phyloP scores from a whole-genome alignment of 92 coral and sea anemone genomes.

The Siderastrea radians region DNA sequence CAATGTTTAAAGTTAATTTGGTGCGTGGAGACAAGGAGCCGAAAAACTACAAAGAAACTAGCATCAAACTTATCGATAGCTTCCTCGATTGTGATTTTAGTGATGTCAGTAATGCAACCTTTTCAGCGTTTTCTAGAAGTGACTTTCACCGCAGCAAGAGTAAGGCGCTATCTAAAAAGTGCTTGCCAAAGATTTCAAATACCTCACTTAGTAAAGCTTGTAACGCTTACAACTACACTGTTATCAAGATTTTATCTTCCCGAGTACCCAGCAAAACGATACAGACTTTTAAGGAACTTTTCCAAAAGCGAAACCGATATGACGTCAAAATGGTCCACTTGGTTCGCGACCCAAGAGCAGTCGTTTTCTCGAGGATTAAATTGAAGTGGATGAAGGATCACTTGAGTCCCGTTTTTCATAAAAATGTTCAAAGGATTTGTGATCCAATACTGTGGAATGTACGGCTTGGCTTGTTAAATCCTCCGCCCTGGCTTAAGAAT shows the following conservation, averaged over 20 bases:
- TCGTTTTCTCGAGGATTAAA: constrained; percentile 41
- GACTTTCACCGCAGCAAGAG: background rate
- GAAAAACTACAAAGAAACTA: background rate
- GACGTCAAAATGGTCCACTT: constrained; percentile 42
- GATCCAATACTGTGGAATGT: constrained; percentile 3
- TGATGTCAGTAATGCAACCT: background rate
- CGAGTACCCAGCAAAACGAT: constrained; percentile 38
- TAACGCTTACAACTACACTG: constrained; percentile 25
- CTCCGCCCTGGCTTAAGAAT: constrained; percentile 48
- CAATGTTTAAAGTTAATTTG: background rate
- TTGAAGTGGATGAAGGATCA: constrained; percentile 31
- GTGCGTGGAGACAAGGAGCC: background rate
- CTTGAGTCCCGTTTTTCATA: background rate
- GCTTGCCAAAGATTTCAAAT: background rate
- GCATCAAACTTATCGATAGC: constrained; percentile 9
- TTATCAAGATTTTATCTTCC: constrained; percentile 45
- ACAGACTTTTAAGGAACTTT: constrained; percentile 16
- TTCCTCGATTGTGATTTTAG: constrained; percentile 46
- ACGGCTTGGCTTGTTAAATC: constrained; percentile 23
- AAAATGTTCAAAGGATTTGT: background rate
- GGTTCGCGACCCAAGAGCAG: constrained; percentile 73
- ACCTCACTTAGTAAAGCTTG: constrained; percentile 5
- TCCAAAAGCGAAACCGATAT: constrained; percentile 20
- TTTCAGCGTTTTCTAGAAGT: too few relatives aligned
- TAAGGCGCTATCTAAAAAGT: background rate